A percentile compares a stretch with the other conserved stretches of the same genome.
These are phyloP conservation scores for Xylocampa areola DNA, from an alignment of 2,888 invertebrate species.

Conservation along the genomic window DNA sequence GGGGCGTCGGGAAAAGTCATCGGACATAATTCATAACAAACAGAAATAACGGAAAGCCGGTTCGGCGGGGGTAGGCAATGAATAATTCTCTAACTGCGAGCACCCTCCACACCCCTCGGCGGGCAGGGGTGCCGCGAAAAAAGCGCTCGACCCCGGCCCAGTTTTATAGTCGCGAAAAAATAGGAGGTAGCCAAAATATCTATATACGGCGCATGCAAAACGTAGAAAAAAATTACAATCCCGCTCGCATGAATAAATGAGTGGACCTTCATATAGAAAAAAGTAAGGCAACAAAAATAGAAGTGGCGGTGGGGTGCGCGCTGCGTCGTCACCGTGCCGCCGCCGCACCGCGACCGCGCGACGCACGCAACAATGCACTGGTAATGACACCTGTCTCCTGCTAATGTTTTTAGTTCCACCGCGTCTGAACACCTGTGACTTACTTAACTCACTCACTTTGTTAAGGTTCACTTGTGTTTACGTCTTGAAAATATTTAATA, in stretches of 20 bases:
- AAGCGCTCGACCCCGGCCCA: constrained; percentile 85
- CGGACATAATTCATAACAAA: constrained; percentile 90
- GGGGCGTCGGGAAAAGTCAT: constrained; percentile 86
- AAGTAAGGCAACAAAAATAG: constrained; percentile 81
- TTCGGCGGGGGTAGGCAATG: constrained; percentile 89
- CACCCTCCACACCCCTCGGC: constrained; percentile 77
- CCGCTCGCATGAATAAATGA: constrained; percentile 89
- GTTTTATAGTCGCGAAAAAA: constrained; percentile 89
- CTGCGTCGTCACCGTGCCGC: constrained; percentile 41
- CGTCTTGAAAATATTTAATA: constrained; percentile 8
- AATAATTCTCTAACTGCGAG: constrained; percentile 89
- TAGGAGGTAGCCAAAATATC: constrained; percentile 88
- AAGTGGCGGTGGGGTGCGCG: constrained; percentile 65
- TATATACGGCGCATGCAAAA: constrained; percentile 86
- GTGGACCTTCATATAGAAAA: constrained; percentile 87
- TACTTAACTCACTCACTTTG: constrained; percentile 9
- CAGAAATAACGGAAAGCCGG: constrained; percentile 89
- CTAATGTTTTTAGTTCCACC: constrained; percentile 26
- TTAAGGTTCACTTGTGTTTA: constrained; percentile 11
- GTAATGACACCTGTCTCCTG: constrained; percentile 35
- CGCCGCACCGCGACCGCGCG: constrained; percentile 31
- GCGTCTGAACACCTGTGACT: constrained; percentile 37
- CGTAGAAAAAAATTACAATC: constrained; percentile 86
- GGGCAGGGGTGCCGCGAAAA: constrained; percentile 83
- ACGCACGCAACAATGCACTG: constrained; percentile 33